A percentile compares a stretch with the other conserved stretches of the same genome.
Evolutionary conservation across 2,797 vertebrate genomes (phyloP).

Genomic region (Emys orbicularis): DNA sequence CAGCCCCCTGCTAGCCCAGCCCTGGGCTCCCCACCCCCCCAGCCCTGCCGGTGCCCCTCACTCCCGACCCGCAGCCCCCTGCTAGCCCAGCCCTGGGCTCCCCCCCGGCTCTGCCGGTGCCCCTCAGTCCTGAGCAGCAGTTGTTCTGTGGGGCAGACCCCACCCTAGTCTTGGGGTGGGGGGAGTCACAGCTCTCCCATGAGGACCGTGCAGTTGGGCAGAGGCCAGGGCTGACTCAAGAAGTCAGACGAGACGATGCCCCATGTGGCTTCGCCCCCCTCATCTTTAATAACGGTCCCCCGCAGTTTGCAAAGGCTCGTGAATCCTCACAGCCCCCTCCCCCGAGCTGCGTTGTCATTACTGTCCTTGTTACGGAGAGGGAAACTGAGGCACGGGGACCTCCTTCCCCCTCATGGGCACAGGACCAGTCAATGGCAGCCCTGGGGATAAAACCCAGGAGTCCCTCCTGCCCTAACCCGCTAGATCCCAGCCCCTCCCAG

Average conservation of each 20-base stretch:
- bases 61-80: not conserved
- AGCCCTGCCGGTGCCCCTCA: too few relatives aligned
- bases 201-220: too few relatives aligned
- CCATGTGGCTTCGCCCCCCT: not conserved
- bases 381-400: not conserved
- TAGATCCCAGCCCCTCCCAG: not conserved
- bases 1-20: too few relatives aligned
- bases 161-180: too few relatives aligned
- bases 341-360: too few relatives aligned
- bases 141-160: too few relatives aligned
- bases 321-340: too few relatives aligned
- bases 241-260: too few relatives aligned
- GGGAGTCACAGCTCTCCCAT: not conserved
- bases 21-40: not conserved
- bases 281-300: not conserved
- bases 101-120: too few relatives aligned
- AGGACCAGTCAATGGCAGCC: not conserved
- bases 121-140: too few relatives aligned
- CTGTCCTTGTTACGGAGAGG: not conserved
- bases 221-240: too few relatives aligned
- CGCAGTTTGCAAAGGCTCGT: not conserved
- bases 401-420: not conserved
- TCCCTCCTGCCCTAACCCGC: not conserved
- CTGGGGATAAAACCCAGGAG: not conserved
- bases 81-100: too few relatives aligned